Conservation (phyloP, 2,888 invertebrate genomes). For the Drosophila mayaguana region DNA sequence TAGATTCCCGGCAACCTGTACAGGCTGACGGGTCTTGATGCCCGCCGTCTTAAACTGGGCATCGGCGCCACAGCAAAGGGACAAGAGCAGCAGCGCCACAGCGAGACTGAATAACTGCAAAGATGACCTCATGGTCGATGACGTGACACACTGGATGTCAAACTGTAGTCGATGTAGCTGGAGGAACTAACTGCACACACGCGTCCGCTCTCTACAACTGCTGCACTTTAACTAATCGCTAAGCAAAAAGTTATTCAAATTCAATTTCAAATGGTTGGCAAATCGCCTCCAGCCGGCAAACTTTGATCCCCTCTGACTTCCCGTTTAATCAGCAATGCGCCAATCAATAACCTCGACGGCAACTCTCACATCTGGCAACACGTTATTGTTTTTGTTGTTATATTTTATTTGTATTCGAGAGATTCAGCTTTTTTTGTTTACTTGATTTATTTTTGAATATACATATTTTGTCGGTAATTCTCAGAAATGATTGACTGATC, state of each 20-base stretch:
- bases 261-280: conserved; percentile 15
- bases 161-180: background rate
- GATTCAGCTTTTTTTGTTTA: conserved; percentile 4
- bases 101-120: conserved; percentile 30
- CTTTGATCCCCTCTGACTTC: conserved; percentile 10
- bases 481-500: conserved; percentile 27
- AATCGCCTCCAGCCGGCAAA: conserved; percentile 28
- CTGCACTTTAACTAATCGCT: conserved; percentile 69
- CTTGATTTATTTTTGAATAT: conserved; percentile 1
- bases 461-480: conserved; percentile 23
- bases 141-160: conserved; percentile 11
- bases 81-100: conserved; percentile 38
- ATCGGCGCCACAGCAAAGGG: conserved; percentile 28
- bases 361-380: conserved; percentile 29
- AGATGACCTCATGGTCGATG: conserved; percentile 63
- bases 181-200: conserved; percentile 31
- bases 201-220: conserved; percentile 56
- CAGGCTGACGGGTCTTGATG: conserved; percentile 79
- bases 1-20: conserved; percentile 55
- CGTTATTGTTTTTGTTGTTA: conserved; percentile 16
- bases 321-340: conserved; percentile 56
- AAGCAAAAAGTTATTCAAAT: conserved; percentile 21
- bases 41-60: conserved; percentile 80
- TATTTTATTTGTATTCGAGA: conserved; percentile 3
- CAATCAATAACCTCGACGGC: conserved; percentile 65